Percentiles rank a stretch among this genome's conserved stretches.
These are phyloP conservation scores for Agriotes lineatus DNA, from an alignment of 2,888 invertebrate genomes.

Conservation along the genomic window DNA sequence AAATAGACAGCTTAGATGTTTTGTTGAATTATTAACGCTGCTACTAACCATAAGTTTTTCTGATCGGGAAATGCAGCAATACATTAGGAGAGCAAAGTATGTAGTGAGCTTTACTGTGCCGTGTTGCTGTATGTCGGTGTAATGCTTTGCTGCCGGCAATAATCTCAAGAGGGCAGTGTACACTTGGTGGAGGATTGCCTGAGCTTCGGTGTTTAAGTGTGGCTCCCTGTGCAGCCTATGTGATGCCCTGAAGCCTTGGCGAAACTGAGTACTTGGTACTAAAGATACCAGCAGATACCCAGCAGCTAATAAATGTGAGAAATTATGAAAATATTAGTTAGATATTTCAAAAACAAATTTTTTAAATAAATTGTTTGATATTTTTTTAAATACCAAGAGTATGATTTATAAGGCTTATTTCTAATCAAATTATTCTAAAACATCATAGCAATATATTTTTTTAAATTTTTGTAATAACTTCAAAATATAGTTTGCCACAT, in stretches of 20 bases:
- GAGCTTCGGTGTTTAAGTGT: constrained; percentile 70
- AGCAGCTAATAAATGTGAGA: constrained; percentile 73
- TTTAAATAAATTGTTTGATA: too few species aligned
- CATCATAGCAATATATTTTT: too few species aligned
- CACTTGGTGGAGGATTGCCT: constrained; percentile 73
- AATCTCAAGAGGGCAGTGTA: constrained; percentile 81
- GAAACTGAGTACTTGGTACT: constrained; percentile 91
- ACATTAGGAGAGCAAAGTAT: constrained; percentile 92
- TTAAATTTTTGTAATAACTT: too few species aligned
- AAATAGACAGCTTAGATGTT: constrained; percentile 52
- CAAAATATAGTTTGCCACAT: too few species aligned
- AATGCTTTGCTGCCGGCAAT: constrained; percentile 85
- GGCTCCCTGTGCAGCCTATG: constrained; percentile 66
- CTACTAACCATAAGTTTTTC: constrained; percentile 90
- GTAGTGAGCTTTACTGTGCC: constrained; percentile 93
- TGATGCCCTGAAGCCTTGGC: constrained; percentile 84
- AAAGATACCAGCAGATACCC: constrained; percentile 90
- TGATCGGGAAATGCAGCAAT: constrained; percentile 89
- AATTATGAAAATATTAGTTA: constrained; percentile 5
- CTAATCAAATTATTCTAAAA: too few species aligned
- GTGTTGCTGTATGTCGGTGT: constrained; percentile 87
- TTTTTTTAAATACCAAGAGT: too few species aligned
- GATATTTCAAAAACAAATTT: neutral
- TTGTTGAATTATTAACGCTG: neutral
- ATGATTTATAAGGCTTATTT: too few species aligned